Evolutionary conservation across 2,113 vertebrate species (phyloP), one percentile per base, ranked within the genome.

Genomic region (Cheilinus undulatus): DNA sequence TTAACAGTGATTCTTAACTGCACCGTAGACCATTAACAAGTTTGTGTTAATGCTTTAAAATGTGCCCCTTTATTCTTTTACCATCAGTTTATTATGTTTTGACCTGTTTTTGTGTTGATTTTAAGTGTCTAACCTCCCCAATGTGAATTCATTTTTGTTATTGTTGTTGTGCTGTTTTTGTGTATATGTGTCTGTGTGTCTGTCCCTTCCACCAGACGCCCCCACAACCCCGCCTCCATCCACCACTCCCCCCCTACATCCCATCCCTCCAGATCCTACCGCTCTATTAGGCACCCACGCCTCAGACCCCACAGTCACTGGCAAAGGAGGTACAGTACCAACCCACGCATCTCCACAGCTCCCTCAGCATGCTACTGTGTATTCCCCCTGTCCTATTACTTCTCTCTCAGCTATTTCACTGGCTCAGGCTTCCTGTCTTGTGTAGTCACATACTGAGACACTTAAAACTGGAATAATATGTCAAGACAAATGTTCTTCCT

Each of bases 151-250:
- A 65, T 67, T 83, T 76, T 49, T 34, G 43, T 40, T 85, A 48
- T 69, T 84, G 46, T 78, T 43, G 88, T 81, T 24, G 67, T 61
- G 59, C 69, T 43, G n/a, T 77, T 57, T 92, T 94, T 82, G 90
- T 96, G 90, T 95, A 93, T 95, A 90, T 86, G 53, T 91, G 75
- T 90, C 45, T 92, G 78, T 89, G 90, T 95, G 85, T 95, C 87
- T 95, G 60, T 96, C 93, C 95, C 95, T 93, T 94, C 94, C 93
- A 94, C 97, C 96, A 99, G 97, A 98, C 93, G 92, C 86, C 93
- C 96, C 96, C 93, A 97, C 93, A 93, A 96, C 95, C 95, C 94
- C 93, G 95, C 95, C 94, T 95, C 92, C 96, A 96, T 95, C 95
- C 94, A 96, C 96, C 96, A 96, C 95, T 91, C 94, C 95, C 95